Evolutionary conservation across 2,888 invertebrate genomes (phyloP).

Genomic region (Drosophila dives): DNA sequence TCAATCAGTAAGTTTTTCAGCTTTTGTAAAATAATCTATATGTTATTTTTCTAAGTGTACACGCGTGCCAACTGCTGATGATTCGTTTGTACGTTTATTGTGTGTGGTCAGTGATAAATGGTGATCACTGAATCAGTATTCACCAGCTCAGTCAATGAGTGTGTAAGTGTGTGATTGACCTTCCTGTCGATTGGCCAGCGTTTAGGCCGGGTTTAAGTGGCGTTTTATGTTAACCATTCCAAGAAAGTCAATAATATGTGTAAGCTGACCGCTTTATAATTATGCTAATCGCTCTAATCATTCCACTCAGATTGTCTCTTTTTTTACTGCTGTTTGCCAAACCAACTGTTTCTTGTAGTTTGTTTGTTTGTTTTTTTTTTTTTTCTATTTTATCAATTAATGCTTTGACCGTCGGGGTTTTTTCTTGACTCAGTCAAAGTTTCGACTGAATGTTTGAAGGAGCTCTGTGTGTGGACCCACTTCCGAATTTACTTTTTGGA

Average conservation of each 20-base stretch:
- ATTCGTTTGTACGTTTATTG: constrained; percentile 24
- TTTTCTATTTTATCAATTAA: constrained; percentile 55
- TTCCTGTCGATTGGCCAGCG: constrained; percentile 45
- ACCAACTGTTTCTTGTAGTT: constrained; percentile 51
- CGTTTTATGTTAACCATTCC: constrained; percentile 76
- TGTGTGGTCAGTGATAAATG: constrained; percentile 41
- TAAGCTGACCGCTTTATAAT: constrained; percentile 55
- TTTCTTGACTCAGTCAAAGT: constrained; percentile 34
- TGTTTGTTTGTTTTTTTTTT: background rate
- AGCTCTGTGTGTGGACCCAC: constrained; percentile 38
- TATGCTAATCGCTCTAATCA: constrained; percentile 69
- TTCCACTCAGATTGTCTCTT: constrained; percentile 17
- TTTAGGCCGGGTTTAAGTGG: constrained; percentile 52
- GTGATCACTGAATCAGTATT: constrained; percentile 59
- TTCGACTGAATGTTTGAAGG: constrained; percentile 40
- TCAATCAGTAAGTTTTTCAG: background rate
- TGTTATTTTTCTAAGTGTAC: background rate
- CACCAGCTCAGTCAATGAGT: constrained; percentile 26
- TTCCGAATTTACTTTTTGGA: constrained; percentile 60
- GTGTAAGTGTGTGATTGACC: constrained; percentile 68
- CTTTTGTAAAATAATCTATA: background rate
- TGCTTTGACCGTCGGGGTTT: constrained; percentile 71
- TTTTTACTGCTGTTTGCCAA: constrained; percentile 55
- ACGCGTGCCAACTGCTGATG: constrained; percentile 46
- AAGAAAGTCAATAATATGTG: constrained; percentile 71